These are phyloP conservation scores for Ormyrus nitidulus DNA, from an alignment of 2,888 invertebrate species.

Conservation along the genomic window DNA sequence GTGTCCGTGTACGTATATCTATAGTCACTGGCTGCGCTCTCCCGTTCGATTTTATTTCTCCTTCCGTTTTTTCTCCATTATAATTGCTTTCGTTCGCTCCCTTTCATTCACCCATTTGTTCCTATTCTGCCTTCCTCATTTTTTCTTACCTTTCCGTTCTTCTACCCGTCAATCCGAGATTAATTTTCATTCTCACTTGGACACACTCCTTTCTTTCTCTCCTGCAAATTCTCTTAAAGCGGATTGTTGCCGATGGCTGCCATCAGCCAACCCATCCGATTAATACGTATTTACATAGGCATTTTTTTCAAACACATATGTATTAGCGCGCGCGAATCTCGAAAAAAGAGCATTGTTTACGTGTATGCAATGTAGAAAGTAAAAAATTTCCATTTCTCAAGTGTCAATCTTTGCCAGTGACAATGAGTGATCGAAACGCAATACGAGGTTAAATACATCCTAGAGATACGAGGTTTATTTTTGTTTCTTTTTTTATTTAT, in stretches of 20 bases:
- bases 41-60: slow-evolving; percentile 22
- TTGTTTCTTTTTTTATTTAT: slow-evolving; percentile 5
- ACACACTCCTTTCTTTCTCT: slow-evolving; percentile 4
- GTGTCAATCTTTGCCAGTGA: slow-evolving; percentile 35
- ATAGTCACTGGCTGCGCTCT: slow-evolving; percentile 39
- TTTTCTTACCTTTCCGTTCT: slow-evolving; percentile 4
- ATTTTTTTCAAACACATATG: slow-evolving; percentile 16
- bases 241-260: slow-evolving; percentile 31
- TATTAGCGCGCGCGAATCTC: slow-evolving; percentile 30
- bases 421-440: slow-evolving; percentile 40
- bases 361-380: not conserved
- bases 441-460: no score
- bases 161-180: not conserved
- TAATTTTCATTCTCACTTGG: slow-evolving; percentile 12
- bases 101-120: not conserved
- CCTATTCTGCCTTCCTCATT: not conserved
- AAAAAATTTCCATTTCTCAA: not conserved
- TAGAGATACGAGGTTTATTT: not conserved
- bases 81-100: not conserved
- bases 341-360: slow-evolving; percentile 1
- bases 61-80: slow-evolving; percentile 1
- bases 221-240: slow-evolving; percentile 18
- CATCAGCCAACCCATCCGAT: slow-evolving; percentile 29
- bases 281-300: slow-evolving; percentile 48
- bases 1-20: slow-evolving; percentile 17